A percentile compares a stretch with the other conserved stretches of the same genome.
Evolutionary conservation across 1,140 invertebrate genomes (phyloP).

Genomic region (Macrotrachela quadricornifera): DNA sequence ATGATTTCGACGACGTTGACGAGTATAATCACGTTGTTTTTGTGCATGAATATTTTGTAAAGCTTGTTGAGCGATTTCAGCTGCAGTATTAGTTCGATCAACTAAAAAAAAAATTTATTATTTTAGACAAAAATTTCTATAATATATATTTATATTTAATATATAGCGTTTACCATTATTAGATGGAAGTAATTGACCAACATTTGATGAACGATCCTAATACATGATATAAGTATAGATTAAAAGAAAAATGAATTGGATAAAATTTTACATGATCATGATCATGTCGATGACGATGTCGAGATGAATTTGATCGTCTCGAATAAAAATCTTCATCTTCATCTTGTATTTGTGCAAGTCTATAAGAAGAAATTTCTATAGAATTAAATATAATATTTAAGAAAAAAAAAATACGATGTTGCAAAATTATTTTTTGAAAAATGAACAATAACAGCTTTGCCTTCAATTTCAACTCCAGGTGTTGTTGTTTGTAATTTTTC

Average conservation of each 20-base stretch:
- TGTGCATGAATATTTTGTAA: constrained; percentile 47
- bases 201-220: neutral
- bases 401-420: constrained; percentile 19
- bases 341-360: no score
- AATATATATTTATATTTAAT: no score
- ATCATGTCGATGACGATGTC: constrained; percentile 3
- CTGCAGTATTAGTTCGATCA: constrained; percentile 57
- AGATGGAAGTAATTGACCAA: neutral
- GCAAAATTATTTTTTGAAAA: constrained; percentile 30
- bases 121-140: neutral
- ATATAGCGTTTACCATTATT: no score
- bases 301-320: no score
- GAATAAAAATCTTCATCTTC: no score
- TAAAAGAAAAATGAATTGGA: neutral
- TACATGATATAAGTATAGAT: neutral
- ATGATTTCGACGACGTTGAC: neutral
- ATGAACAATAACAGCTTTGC: constrained; percentile 24
- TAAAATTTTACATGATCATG: constrained; percentile 12
- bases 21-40: constrained; percentile 9
- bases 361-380: no score
- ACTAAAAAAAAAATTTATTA: constrained; percentile 11
- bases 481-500: no score
- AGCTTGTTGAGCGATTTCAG: constrained; percentile 65
- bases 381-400: neutral
- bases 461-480: constrained; percentile 21